phyloP scores from a whole-genome alignment of 2,888 invertebrate genomes.

The Glaucopsyche alexis region DNA sequence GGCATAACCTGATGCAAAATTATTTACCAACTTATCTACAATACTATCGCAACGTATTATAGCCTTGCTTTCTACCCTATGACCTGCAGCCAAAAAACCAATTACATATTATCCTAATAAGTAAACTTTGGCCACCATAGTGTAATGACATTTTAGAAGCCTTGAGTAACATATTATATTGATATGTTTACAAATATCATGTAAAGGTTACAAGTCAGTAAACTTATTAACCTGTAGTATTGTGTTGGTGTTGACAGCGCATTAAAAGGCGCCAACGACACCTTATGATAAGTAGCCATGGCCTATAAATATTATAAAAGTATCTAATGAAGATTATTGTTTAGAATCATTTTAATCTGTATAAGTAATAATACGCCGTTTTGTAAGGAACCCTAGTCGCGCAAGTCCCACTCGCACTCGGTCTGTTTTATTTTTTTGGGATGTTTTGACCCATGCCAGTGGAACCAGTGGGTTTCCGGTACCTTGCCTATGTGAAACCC shows the following conservation, averaged over 20 bases:
- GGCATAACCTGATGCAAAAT: neutral
- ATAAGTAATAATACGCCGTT: too few species aligned
- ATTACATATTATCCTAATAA: neutral
- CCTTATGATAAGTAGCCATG: neutral
- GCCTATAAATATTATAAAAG: neutral
- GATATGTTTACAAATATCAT: neutral
- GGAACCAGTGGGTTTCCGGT: too few species aligned
- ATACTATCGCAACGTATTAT: too few species aligned
- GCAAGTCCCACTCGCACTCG: too few species aligned
- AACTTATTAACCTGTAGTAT: neutral
- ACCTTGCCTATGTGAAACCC: too few species aligned
- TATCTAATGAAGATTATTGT: neutral
- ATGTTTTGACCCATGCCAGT: too few species aligned
- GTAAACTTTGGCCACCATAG: neutral
- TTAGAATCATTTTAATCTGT: too few species aligned
- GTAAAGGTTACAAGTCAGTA: neutral
- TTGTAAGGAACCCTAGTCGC: too few species aligned
- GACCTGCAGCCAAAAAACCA: slow-evolving; percentile 10
- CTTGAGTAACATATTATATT: neutral
- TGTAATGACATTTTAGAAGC: neutral
- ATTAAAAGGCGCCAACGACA: neutral
- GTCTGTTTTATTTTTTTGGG: too few species aligned
- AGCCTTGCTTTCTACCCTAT: neutral
- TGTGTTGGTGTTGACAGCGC: neutral
- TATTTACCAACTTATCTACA: too few species aligned